A percentile compares a stretch with the other conserved stretches of the same genome.
Conservation (phyloP, 2,888 invertebrate species). For the Thereva unica region DNA sequence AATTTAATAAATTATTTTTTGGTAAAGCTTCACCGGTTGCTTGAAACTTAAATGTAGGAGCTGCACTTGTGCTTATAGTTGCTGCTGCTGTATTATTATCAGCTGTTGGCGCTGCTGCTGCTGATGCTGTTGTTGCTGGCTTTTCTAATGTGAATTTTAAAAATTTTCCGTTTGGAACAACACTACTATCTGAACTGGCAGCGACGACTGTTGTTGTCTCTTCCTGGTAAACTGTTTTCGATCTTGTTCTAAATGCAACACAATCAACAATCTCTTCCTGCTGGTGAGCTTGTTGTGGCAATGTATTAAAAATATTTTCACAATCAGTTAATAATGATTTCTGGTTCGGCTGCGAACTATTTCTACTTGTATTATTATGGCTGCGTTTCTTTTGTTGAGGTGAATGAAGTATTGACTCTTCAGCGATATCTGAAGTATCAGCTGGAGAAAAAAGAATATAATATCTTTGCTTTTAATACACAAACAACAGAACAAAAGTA, state of each 20-base stretch:
- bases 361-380: conserved; percentile 3
- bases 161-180: not conserved
- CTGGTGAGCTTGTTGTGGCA: conserved; percentile 8
- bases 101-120: conserved; percentile 1
- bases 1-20: conserved; percentile 52
- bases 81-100: too few species aligned
- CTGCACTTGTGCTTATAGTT: too few species aligned
- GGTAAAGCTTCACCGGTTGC: conserved; percentile 4
- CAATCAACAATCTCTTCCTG: conserved; percentile 48
- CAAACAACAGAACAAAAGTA: not conserved
- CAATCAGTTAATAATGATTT: not conserved
- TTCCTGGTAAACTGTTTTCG: conserved; percentile 51
- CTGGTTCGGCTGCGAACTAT: not conserved
- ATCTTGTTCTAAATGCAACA: conserved; percentile 56
- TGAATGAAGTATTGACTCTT: conserved; percentile 1
- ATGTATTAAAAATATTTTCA: conserved; percentile 5
- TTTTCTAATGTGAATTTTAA: not conserved
- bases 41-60: not conserved
- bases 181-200: not conserved
- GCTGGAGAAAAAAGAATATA: not conserved
- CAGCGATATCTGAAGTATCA: conserved; percentile 3
- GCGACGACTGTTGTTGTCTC: conserved; percentile 34
- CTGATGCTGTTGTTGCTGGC: not conserved
- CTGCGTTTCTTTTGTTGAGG: conserved; percentile 18
- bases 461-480: not conserved